These are phyloP conservation scores for Nowickia ferox DNA, from an alignment of 2,888 invertebrate species.

Conservation along the genomic window DNA sequence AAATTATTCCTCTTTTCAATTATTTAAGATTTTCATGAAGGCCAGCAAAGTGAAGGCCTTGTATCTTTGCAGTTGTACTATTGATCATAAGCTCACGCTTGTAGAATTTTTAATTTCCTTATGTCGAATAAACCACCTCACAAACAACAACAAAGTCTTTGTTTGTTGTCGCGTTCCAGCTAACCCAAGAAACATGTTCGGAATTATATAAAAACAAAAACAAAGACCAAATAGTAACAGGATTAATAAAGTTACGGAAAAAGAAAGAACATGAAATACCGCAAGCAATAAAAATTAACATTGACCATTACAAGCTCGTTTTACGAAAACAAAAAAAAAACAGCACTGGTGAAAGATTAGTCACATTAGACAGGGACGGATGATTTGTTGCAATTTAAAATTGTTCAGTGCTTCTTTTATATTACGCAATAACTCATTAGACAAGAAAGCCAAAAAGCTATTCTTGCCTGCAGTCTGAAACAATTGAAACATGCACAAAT, in stretches of 20 bases:
- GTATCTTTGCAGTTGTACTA: neutral
- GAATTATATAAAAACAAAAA: conserved; percentile 58
- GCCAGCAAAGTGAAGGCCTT: neutral
- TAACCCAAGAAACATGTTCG: conserved; percentile 61
- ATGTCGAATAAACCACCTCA: neutral
- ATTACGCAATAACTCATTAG: too few relatives aligned
- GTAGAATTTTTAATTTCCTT: conserved; percentile 55
- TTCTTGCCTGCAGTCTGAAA: too few relatives aligned
- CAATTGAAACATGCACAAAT: too few relatives aligned
- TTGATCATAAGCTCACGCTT: conserved; percentile 24
- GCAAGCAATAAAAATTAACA: conserved; percentile 64
- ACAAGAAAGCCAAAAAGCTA: too few relatives aligned
- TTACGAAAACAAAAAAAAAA: neutral
- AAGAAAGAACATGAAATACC: conserved; percentile 55
- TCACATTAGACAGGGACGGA: neutral
- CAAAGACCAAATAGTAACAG: conserved; percentile 2
- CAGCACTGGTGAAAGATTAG: neutral
- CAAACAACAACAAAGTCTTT: neutral
- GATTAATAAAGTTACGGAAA: conserved; percentile 57
- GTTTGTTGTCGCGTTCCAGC: conserved; percentile 14
- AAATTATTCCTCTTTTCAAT: too few relatives aligned
- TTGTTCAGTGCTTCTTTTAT: too few relatives aligned
- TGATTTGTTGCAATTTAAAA: neutral
- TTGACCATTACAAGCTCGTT: conserved; percentile 57
- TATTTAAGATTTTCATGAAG: neutral